phyloP scores from a whole-genome alignment of 2,113 vertebrate genomes.

The Zosterops japonicus region DNA sequence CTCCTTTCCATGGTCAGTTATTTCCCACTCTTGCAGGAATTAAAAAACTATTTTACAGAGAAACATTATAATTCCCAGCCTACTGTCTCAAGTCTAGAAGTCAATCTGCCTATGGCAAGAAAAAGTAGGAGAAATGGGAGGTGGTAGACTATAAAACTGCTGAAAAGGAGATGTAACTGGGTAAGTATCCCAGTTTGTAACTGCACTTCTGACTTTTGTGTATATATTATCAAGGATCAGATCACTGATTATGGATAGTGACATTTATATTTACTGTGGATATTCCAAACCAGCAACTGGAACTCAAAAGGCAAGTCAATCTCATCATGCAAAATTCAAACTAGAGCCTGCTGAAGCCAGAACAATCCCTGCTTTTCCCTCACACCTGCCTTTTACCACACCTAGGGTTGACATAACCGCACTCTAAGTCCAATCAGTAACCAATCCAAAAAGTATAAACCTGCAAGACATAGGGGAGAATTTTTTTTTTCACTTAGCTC shows the following conservation, averaged over 20 bases:
- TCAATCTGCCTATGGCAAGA: not conserved
- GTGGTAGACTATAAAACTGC: not conserved
- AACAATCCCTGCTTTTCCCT: not conserved
- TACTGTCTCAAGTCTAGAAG: not conserved
- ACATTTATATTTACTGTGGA: not conserved
- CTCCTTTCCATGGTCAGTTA: not conserved
- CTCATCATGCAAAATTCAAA: not conserved
- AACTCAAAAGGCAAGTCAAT: not conserved
- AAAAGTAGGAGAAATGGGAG: not conserved
- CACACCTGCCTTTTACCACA: not conserved
- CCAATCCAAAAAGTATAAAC: not conserved
- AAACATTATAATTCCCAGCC: not conserved
- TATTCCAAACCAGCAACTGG: not conserved
- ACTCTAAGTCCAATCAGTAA: not conserved
- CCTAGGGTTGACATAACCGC: not conserved
- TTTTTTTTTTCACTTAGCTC: not conserved
- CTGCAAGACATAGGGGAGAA: fast-evolving
- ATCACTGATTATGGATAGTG: not conserved
- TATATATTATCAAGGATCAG: not conserved
- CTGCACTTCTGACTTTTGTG: not conserved
- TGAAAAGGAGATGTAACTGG: not conserved
- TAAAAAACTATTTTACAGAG: not conserved
- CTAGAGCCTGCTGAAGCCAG: not conserved
- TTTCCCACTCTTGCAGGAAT: not conserved
- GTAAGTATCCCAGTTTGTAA: not conserved